Conservation (phyloP, 2,888 invertebrate species). For the Metallyticus violacea region DNA sequence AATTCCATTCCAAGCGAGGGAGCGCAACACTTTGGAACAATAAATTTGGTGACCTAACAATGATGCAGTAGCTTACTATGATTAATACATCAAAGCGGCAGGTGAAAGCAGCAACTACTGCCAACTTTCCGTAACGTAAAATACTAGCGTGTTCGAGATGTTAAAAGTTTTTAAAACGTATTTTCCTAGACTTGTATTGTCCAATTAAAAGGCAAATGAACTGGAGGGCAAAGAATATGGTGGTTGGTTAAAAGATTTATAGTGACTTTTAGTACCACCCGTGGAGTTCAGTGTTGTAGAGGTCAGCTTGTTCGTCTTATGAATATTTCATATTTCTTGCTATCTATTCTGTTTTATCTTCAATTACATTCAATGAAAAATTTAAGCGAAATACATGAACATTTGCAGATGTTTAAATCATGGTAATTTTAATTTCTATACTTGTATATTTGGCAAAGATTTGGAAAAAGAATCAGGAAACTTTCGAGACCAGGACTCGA, state of each 20-base stretch:
- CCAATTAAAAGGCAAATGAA: background rate
- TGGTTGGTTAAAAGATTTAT: background rate
- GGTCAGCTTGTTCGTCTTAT: background rate
- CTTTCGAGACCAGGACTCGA: too few relatives aligned
- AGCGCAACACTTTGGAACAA: too few relatives aligned
- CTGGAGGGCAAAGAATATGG: background rate
- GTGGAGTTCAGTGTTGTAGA: background rate
- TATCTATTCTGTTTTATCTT: background rate
- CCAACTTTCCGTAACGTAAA: background rate
- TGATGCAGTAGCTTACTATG: background rate
- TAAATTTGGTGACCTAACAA: background rate
- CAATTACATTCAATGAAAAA: background rate
- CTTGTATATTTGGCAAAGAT: too few relatives aligned
- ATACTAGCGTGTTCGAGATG: background rate
- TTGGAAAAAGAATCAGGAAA: too few relatives aligned
- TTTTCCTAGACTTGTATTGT: too few relatives aligned
- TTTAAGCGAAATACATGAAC: too few relatives aligned
- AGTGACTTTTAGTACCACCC: background rate
- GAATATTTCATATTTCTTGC: background rate
- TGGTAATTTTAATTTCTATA: too few relatives aligned
- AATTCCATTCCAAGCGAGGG: too few relatives aligned
- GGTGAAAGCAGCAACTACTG: background rate
- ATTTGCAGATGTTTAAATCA: too few relatives aligned
- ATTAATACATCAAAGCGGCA: background rate
- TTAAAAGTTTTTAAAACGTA: too few relatives aligned